Conservation (phyloP, 2,888 invertebrate genomes). For the Hypolimnas misippus region DNA sequence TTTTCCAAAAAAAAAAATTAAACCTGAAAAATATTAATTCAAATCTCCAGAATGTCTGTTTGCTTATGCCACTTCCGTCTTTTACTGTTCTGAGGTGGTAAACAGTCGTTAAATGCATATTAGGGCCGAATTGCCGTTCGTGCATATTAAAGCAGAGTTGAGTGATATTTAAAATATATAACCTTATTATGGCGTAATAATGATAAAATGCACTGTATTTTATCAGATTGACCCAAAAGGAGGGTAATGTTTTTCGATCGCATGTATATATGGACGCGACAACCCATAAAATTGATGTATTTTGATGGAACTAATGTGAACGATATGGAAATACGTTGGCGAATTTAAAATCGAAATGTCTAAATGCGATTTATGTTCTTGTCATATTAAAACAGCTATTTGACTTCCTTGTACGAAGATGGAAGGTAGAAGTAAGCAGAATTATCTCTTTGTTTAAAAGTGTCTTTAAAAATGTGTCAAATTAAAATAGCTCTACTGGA, state of each 20-base stretch:
- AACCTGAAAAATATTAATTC: no score
- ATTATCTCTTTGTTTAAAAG: no score
- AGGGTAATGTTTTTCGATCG: no score
- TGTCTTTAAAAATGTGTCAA: no score
- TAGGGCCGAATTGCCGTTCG: conserved; percentile 12
- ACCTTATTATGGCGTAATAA: conserved; percentile 15
- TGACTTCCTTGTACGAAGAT: not conserved
- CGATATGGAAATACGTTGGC: not conserved
- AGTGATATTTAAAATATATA: conserved; percentile 23
- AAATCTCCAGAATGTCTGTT: not conserved
- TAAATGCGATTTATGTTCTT: not conserved
- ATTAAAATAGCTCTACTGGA: no score
- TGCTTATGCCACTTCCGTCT: not conserved
- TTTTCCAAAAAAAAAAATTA: no score
- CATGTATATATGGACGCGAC: no score
- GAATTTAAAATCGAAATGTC: not conserved
- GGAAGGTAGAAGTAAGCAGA: not conserved
- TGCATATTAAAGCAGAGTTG: conserved; percentile 21
- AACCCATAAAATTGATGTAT: no score
- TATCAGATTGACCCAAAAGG: no score
- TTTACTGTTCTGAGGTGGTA: conserved; percentile 7
- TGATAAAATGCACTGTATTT: not conserved
- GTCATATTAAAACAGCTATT: not conserved
- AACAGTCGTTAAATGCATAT: conserved; percentile 21
- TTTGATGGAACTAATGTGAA: not conserved